Percentiles rank a stretch among this genome's conserved stretches.
These are phyloP conservation scores for Heliconius hermathena DNA, from an alignment of 1,140 invertebrate genomes.

Conservation along the genomic window DNA sequence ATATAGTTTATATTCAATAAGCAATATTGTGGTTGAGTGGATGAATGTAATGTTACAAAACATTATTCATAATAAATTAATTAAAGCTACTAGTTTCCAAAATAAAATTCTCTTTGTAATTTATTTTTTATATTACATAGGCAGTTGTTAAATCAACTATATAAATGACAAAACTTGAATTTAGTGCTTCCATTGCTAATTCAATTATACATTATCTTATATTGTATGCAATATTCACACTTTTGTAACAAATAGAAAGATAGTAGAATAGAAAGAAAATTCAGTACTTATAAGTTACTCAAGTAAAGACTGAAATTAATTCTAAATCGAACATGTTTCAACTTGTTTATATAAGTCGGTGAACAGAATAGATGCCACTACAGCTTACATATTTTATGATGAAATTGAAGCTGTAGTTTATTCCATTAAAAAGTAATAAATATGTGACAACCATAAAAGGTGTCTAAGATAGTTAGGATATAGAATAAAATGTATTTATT, in stretches of 20 bases:
- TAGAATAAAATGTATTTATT: neutral
- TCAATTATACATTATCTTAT: constrained; percentile 14
- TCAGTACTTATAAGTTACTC: constrained; percentile 30
- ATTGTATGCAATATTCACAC: constrained; percentile 14
- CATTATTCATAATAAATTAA: neutral
- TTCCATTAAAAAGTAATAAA: constrained; percentile 2
- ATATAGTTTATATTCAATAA: constrained; percentile 12
- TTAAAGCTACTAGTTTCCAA: neutral
- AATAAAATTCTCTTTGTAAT: neutral
- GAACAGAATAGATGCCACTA: neutral
- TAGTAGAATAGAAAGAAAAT: constrained; percentile 13
- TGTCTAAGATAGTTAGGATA: neutral
- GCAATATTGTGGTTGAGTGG: neutral
- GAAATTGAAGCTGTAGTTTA: neutral
- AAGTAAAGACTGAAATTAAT: constrained; percentile 32
- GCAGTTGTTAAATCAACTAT: neutral
- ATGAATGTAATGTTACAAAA: constrained; percentile 16
- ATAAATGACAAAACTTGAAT: neutral
- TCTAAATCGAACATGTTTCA: constrained; percentile 21
- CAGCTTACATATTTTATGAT: neutral
- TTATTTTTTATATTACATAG: neutral
- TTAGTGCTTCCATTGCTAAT: constrained; percentile 25
- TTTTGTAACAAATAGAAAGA: constrained; percentile 16
- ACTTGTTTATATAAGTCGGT: constrained; percentile 3
- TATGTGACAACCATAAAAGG: neutral